Evolutionary conservation across 2,113 vertebrate genomes (phyloP).

Genomic region (Bos indicus): DNA sequence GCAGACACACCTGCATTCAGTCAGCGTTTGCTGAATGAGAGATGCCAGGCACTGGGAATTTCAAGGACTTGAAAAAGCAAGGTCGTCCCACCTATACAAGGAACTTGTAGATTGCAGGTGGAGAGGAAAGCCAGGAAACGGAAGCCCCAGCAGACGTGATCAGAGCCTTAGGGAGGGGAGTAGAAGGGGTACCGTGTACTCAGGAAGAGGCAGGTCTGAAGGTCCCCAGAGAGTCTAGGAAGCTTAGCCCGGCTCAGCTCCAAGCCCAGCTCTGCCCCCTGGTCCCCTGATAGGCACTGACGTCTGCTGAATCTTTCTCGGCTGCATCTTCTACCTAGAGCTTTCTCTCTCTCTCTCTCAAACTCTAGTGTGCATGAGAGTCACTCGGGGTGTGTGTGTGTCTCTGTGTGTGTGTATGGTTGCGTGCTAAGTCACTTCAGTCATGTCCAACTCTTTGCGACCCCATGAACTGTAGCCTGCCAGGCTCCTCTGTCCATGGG

Average conservation of each 20-base stretch:
- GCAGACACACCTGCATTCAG: background rate
- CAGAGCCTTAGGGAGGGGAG: background rate
- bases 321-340: background rate
- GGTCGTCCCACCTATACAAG: background rate
- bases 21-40: background rate
- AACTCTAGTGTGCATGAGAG: accelerated
- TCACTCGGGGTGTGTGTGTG: background rate
- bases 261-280: background rate
- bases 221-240: background rate
- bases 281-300: accelerated
- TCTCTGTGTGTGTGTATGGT: background rate
- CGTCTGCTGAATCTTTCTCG: background rate
- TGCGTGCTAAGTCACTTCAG: accelerated
- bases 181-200: accelerated
- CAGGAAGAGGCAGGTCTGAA: background rate
- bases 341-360: background rate
- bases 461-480: too few relatives aligned
- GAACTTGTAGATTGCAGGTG: background rate
- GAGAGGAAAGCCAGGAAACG: background rate
- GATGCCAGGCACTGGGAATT: background rate
- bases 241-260: background rate
- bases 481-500: background rate
- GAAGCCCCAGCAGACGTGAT: background rate
- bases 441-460: background rate
- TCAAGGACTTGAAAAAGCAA: background rate